Conservation (phyloP, 2,888 invertebrate genomes). For the Hipparchia sbordonii region DNA sequence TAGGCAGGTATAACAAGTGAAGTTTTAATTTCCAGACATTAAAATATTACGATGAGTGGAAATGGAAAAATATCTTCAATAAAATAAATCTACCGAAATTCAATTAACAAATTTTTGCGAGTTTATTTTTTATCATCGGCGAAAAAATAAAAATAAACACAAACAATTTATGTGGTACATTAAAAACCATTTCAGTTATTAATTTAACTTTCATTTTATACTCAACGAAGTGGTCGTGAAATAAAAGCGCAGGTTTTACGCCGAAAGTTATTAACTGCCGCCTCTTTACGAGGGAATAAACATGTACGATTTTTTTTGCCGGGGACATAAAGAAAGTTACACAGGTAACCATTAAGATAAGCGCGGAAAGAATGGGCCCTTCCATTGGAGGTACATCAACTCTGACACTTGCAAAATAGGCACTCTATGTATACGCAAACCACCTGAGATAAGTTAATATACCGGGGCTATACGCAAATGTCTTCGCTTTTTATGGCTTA, state of each 20-base stretch:
- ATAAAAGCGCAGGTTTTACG: constrained; percentile 32
- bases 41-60: neutral
- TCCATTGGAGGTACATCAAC: constrained; percentile 30
- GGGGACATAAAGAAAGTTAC: constrained; percentile 31
- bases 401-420: constrained; percentile 33
- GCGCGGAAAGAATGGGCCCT: constrained; percentile 28
- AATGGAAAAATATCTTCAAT: neutral
- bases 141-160: constrained; percentile 5
- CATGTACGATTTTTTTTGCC: constrained; percentile 25
- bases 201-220: constrained; percentile 18
- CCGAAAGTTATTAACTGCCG: constrained; percentile 30
- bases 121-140: constrained; percentile 3
- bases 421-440: constrained; percentile 31
- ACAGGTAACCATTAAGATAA: constrained; percentile 33
- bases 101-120: neutral
- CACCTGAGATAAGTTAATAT: constrained; percentile 38
- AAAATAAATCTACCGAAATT: neutral
- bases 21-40: too few relatives aligned
- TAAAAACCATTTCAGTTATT: constrained; percentile 19
- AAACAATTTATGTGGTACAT: constrained; percentile 12
- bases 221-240: constrained; percentile 21
- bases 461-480: constrained; percentile 51
- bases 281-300: constrained; percentile 29
- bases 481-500: constrained; percentile 50
- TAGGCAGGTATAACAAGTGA: too few relatives aligned